Base-by-base conservation (phyloP, 92 coral and sea anemone species). In the Bergia puertoricense region DNA sequence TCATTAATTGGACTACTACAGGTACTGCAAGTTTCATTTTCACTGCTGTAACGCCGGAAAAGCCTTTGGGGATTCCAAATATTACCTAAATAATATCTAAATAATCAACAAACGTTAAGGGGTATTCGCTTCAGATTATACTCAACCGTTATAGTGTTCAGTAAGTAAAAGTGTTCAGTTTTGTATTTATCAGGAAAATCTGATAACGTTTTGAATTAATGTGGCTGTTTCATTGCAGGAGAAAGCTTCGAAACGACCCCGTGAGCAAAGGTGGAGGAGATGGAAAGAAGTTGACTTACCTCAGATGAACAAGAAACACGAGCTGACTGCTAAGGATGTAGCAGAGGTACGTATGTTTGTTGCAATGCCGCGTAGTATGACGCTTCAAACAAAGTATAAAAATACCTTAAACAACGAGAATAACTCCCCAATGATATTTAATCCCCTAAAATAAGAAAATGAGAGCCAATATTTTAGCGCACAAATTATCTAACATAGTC, bases 181-280 rank as follows among this genome's bases (percentile, higher is more conserved):
- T 18, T 54, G 59, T 54, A 54, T 54, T 30, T 54, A 54, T 54
- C 16, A 13, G 16, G 59, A 54, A 54, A 11, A 13, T 0, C 16
- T 54, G 59, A 54, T 54, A 10, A 6, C 41, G 15, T 41, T 85
- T 38, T 20, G 30, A 54, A 37, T 40, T 40, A 39, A 8, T 54
- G 44, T 44, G 20, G 20, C 46, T 66, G 54, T 79, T 81, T 66
- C 76, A 54, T 22, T 82, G 41, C 30, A 91, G 93, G 77, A 86
- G 38, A 88, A 91, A 40, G 89, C 74, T 48, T 73, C 81, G 54
- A 91, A 97, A 90, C 97, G 98, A 39, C 94, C 96, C 72, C 93
- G 96, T 42, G 94, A 85, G 48, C 91, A 92, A 65, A 93, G 93
- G 41, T 97, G 99, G 99, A 94, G 96, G 56, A 91, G 99, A 68